Base-by-base conservation (phyloP, 1,140 invertebrate species). In the Hyphantria cunea region DNA sequence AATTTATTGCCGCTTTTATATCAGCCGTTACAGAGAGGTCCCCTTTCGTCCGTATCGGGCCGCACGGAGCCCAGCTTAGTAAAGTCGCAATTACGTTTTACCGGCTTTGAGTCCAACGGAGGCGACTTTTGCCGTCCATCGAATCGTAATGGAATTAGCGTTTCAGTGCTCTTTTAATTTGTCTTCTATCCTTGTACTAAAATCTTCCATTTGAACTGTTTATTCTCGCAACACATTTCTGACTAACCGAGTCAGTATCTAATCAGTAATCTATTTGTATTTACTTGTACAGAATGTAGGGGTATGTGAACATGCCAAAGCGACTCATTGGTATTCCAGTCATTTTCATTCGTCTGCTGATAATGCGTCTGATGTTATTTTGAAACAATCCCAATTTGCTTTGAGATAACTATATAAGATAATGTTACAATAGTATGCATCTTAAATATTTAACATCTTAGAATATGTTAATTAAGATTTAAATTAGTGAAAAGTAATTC, bases 1-100 rank as follows among this genome's bases (percentile, higher is more conserved):
- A 90, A 90, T 90, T 90, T 90, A 90, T 90, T 86, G 84, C 81
- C 78, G 86, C 87, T 89, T 90, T 89, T 90, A 89, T 90, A 90
- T 89, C 84, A 87, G 82, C 80, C 84, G 86, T 85, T 85, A 86
- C 83, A 74, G 82, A 78, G 81, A 78, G 80, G 83, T 79, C 83
- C 87, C 85, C 82, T 89, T 86, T 79, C 76, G 80, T 80, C 79
- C 83, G 83, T 87, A 87, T 89, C 86, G 81, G 82, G 72, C 79
- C 76, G 76, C 80, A 78, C 81, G 84, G 80, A 86, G 75, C 86
- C 88, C 82, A 76, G 88, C 88, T 90, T 90, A 90, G 82, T 88
- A 76, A 86, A 90, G 80, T 90, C 80, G 88, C 86, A 89, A 90
- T 90, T 90, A 89, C 88, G 86, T 85, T 90, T 89, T 88, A 81